These are phyloP conservation scores for Drosophila fulvimacula DNA, from an alignment of 2,888 invertebrate genomes.

Conservation along the genomic window DNA sequence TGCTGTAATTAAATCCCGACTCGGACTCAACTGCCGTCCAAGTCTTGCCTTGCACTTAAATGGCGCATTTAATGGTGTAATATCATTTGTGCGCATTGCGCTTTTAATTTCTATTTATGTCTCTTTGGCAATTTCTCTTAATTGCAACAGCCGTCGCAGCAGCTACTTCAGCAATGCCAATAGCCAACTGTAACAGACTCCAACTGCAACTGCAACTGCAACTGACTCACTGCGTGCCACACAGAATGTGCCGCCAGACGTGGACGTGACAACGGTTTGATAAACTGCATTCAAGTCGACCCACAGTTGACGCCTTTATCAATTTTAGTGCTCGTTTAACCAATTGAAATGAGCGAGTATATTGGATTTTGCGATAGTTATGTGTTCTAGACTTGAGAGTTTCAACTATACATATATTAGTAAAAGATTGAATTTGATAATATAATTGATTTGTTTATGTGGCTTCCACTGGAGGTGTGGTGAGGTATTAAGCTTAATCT, in stretches of 20 bases:
- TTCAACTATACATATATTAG: no score
- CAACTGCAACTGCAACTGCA: not conserved
- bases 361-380: not conserved
- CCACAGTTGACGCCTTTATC: conserved; percentile 72
- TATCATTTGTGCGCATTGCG: conserved; percentile 68
- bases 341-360: not conserved
- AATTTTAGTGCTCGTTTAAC: conserved; percentile 31
- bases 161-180: conserved; percentile 36
- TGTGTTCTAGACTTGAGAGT: not conserved
- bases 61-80: conserved; percentile 80
- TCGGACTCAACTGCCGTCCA: conserved; percentile 6
- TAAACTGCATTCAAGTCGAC: conserved; percentile 66
- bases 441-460: no score
- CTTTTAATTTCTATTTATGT: conserved; percentile 78
- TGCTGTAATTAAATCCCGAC: conserved; percentile 70
- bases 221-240: conserved; percentile 22
- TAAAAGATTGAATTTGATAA: no score
- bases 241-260: conserved; percentile 23
- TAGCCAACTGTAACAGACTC: conserved; percentile 14
- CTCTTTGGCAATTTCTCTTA: conserved; percentile 65
- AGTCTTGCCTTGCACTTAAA: conserved; percentile 72
- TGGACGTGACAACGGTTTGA: conserved; percentile 57
- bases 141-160: conserved; percentile 36
- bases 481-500: no score
- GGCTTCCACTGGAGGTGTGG: no score